phyloP scores from a whole-genome alignment of 1,140 invertebrate species.

The Papilio helenus region DNA sequence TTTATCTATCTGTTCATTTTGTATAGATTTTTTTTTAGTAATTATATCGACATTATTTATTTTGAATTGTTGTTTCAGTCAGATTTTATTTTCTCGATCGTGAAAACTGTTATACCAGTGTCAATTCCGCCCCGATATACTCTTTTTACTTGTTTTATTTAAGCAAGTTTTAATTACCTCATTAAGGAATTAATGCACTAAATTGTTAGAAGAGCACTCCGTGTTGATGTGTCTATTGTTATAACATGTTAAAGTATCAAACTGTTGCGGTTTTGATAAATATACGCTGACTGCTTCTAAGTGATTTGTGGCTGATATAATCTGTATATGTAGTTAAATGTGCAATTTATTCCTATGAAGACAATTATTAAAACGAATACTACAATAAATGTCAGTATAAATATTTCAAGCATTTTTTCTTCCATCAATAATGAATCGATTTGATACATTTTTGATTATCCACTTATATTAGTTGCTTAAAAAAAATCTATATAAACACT shows the following conservation, averaged over 20 bases:
- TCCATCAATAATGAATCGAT: not conserved
- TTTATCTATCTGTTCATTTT: conserved; percentile 57
- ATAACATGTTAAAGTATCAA: not conserved
- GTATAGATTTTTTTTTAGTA: conserved; percentile 73
- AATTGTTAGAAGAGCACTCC: conserved; percentile 45
- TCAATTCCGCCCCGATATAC: conserved; percentile 34
- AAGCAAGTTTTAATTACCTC: conserved; percentile 8
- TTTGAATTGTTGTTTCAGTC: conserved; percentile 56
- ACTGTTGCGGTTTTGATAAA: not conserved
- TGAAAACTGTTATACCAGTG: conserved; percentile 17
- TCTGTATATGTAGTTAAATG: not conserved
- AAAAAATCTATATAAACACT: no score
- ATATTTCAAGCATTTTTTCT: not conserved
- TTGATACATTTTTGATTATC: not conserved
- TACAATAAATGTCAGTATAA: conserved; percentile 23
- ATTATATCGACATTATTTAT: conserved; percentile 79
- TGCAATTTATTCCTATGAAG: conserved; percentile 18
- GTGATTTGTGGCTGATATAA: conserved; percentile 13
- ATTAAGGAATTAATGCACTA: conserved; percentile 39
- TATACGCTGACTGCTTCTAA: not conserved
- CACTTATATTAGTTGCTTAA: not conserved
- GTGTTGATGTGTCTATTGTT: conserved; percentile 34
- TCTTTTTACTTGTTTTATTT: conserved; percentile 25
- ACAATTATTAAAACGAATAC: conserved; percentile 1
- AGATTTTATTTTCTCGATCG: conserved; percentile 3